Evolutionary conservation across 2,113 vertebrate species (phyloP), one percentile per base, ranked within the genome.

Genomic region (Nycticryphes semicollaris): DNA sequence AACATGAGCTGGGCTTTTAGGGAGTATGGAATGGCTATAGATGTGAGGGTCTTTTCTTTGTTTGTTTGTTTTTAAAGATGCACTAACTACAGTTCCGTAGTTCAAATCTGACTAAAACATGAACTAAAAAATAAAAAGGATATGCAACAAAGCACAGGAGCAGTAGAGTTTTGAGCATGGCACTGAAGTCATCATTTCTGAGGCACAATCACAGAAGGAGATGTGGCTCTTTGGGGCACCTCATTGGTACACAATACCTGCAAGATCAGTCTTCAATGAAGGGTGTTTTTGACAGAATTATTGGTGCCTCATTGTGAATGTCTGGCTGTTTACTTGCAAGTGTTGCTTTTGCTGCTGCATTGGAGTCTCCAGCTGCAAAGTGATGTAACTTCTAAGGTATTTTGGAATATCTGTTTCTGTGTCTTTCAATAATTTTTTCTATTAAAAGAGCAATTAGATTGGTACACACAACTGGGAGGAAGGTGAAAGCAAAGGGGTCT

Each of bases 91-190:
- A 59, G 60, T 78, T 84, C 19, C 6, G 14, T 67, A 25, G 31
- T 86, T 78, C n/a, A 92, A 62, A 84, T 70, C 22, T n/a, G 43
- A 74, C 23, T 53, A 73, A 84, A 92, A 19, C 3, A 14, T 66
- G 4, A 78, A 28, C 5, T 35, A 21, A 68, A 68, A 92, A 54
- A 16, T 62, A 17, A n/a, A 19, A 45, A 51, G 11, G 11, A 18
- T 69, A 5, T 41, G 22, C 14, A 64, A 30, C 35, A 60, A 66
- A 85, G 10, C 14, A 56, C 50, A 66, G 11, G 24, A 75, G 9
- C 35, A 39, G 33, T 50, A 35, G 31, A n/a, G 25, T 85, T 83
- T 27, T 0, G 0, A 70, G 17, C 9, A 6, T 41, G 23, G 4
- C 37, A 31, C 22, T 48, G 6, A 43, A 73, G 11, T 81, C n/a